Evolutionary conservation across 2,113 vertebrate species (phyloP), one percentile per base, ranked within the genome.

Genomic region (Ovis canadensis): DNA sequence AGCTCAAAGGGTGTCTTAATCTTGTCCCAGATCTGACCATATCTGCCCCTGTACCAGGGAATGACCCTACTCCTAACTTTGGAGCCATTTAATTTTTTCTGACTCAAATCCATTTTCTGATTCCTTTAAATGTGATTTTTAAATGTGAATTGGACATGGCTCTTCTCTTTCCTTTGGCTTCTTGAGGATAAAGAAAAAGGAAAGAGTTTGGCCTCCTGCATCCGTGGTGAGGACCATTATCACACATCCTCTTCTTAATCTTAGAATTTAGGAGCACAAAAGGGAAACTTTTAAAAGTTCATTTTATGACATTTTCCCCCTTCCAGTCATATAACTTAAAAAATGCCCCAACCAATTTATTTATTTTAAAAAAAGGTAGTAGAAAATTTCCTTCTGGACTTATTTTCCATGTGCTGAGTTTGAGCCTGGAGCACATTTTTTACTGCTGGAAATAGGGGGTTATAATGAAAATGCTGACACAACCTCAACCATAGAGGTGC

Each of bases 391-490:
- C 97, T 97, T 89, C 94, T 97, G 96, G 96, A 96, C 96, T 98
- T 95, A 90, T 31, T 98, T 98, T 97, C 98, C 81, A 86, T 96
- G 97, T 97, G 95, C 67, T 16, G 48, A 93, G 81, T 94, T 91
- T 97, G 90, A 98, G 98, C 98, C 99, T 83, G 95, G 85, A 99
- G 98, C 98, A 98, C 94, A 97, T 92, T 98, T 81, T 99, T 98
- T 98, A 98, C 98, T 98, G 97, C 98, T 98, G 98, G 98, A 99
- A 99, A 98, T 98, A 98, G 94, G 95, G 94, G 91, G 59, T 97
- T 98, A 98, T 98, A 98, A 99, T 98, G 98, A 99, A 99, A 99
- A 99, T 98, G 98, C 99, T 99, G 98, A 99, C 98, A 99, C 98
- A 99, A 98, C 98, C 98, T 98, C 98, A 98, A 98, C 98, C 98